Evolutionary conservation across 2,797 vertebrate genomes (phyloP), one percentile per base, ranked within the genome.

Genomic region (Denticeps clupeoides): DNA sequence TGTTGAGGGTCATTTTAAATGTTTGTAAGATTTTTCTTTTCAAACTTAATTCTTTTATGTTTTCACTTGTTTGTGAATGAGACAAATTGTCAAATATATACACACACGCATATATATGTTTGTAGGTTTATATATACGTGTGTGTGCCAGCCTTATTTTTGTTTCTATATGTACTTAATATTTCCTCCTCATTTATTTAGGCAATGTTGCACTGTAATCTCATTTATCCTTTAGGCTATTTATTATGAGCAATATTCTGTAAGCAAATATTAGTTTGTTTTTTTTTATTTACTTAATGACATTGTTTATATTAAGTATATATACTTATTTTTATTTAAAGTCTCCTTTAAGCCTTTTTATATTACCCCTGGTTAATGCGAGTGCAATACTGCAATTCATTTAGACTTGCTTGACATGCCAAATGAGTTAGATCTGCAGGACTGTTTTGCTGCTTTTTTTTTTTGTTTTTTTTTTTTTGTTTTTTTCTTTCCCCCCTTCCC

Each of bases 231-330:
- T 43, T 2, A 47, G 59, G 67, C 63, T 78, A 29, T 32, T 77
- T 72, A 63, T 58, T 72, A 51, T 40, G 67, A 78, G 78, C 73
- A 79, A 82, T 81, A 81, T 68, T 46, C 18, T 48, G 65, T 42
- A 29, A n/a, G n/a, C n/a, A n/a, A 47, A 47, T 51, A 63, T 29
- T 43, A 33, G 58, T 52, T 51, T 62, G 66, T 55, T 55, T 67
- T 41, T 59, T 59, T 10, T n/a, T 24, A 47, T 27, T 25, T n/a
- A n/a, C n/a, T n/a, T n/a, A n/a, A n/a, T n/a, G n/a, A n/a, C n/a
- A 15, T 11, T 24, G 4, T 11, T 38, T 4, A 19, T 33, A 43
- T 41, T 33, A 13, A 23, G 31, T 1, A 1, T 33, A 27, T 42
- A 44, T 33, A 15, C 16, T 16, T 24, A n/a, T 26, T 18, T 24